Evolutionary conservation across 2,888 invertebrate species (phyloP).

Genomic region (Xestia xanthographa): DNA sequence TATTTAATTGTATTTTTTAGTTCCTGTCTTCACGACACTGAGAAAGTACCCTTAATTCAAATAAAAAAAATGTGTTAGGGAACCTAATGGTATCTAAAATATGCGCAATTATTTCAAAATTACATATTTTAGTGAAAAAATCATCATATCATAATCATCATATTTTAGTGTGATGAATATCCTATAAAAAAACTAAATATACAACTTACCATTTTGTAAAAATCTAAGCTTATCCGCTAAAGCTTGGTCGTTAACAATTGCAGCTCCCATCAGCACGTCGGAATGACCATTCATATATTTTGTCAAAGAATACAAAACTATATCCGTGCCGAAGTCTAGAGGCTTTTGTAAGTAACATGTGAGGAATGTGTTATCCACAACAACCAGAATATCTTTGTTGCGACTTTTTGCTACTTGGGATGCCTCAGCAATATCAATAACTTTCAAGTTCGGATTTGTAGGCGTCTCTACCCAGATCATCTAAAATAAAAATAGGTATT

Average conservation of each 20-base stretch:
- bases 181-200: too few species aligned
- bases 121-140: too few species aligned
- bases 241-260: constrained; percentile 93
- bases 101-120: too few species aligned
- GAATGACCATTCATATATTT: constrained; percentile 99
- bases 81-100: not conserved
- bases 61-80: not conserved
- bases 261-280: constrained; percentile 99
- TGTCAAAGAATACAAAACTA: constrained; percentile 97
- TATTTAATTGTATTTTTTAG: not conserved
- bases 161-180: too few species aligned
- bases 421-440: constrained; percentile 96
- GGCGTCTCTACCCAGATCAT: constrained; percentile 98
- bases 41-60: not conserved
- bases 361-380: constrained; percentile 88
- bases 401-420: constrained; percentile 87
- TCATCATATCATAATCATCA: too few species aligned
- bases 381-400: constrained; percentile 57
- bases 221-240: constrained; percentile 94
- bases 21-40: not conserved
- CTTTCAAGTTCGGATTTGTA: constrained; percentile 98
- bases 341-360: constrained; percentile 98
- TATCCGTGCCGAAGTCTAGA: constrained; percentile 96
- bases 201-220: constrained; percentile 94
- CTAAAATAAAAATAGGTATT: constrained; percentile 82